These are phyloP conservation scores for Cephus pygmeus DNA, from an alignment of 2,888 invertebrate species.

Conservation along the genomic window DNA sequence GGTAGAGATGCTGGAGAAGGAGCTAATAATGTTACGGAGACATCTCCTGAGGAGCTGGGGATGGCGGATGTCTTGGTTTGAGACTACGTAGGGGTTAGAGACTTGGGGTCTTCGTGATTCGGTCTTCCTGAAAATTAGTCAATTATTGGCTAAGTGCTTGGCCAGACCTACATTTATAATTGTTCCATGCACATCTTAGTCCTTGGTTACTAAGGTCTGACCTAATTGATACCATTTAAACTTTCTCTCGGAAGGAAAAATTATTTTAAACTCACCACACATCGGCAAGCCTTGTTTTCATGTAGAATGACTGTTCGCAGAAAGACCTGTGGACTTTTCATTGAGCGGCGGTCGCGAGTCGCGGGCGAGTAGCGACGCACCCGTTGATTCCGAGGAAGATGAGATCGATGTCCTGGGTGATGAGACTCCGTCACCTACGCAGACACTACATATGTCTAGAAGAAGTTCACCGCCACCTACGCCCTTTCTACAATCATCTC, in stretches of 20 bases:
- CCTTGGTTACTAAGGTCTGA: conserved; percentile 16
- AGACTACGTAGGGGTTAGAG: conserved; percentile 16
- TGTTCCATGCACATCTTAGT: not conserved
- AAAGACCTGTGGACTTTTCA: conserved; percentile 61
- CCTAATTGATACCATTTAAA: conserved; percentile 32
- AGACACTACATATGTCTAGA: conserved; percentile 36
- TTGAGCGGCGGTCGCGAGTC: conserved; percentile 53
- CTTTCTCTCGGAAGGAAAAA: not conserved
- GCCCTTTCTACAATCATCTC: conserved; percentile 45
- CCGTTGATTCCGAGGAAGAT: conserved; percentile 57
- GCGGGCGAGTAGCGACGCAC: conserved; percentile 58
- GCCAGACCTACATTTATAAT: conserved; percentile 43
- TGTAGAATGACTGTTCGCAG: conserved; percentile 36
- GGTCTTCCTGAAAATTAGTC: conserved; percentile 62
- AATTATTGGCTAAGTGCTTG: conserved; percentile 64
- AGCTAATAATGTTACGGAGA: conserved; percentile 15
- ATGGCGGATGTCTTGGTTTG: conserved; percentile 16
- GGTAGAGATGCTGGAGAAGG: conserved; percentile 29
- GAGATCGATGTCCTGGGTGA: conserved; percentile 63
- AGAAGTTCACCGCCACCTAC: conserved; percentile 43
- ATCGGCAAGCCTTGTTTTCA: not conserved
- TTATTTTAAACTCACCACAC: not conserved
- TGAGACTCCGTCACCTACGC: conserved; percentile 50
- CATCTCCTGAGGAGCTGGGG: conserved; percentile 17
- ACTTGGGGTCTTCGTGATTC: conserved; percentile 44